Evolutionary conservation across 2,797 vertebrate species (phyloP).

Genomic region (Eulemur rubriventer): DNA sequence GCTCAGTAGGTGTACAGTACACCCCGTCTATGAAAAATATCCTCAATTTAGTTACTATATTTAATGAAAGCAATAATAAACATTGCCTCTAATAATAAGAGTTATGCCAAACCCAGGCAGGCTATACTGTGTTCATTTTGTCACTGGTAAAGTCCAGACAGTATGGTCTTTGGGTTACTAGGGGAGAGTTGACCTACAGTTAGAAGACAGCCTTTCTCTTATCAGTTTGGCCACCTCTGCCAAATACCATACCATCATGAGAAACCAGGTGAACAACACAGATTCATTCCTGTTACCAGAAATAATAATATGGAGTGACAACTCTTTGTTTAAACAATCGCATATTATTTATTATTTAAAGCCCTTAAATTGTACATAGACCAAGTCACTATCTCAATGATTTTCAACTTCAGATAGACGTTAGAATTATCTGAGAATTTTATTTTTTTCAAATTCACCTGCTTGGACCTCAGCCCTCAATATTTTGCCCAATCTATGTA

Average conservation of each 20-base stretch:
- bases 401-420: background rate
- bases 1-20: background rate
- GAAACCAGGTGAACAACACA: background rate
- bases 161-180: background rate
- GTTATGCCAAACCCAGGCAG: background rate
- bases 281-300: background rate
- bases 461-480: background rate
- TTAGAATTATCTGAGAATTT: background rate
- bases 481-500: background rate
- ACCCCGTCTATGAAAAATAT: background rate
- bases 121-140: background rate
- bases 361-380: background rate
- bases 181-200: background rate
- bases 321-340: background rate
- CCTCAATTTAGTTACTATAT: background rate
- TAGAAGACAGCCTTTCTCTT: background rate
- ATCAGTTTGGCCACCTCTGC: background rate
- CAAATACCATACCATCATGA: background rate
- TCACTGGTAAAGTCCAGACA: too few species aligned
- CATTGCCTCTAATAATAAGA: background rate
- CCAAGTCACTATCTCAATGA: background rate
- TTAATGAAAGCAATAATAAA: conserved; percentile 34
- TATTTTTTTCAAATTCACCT: background rate
- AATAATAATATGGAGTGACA: background rate
- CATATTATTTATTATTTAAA: background rate